These are phyloP conservation scores for Metellina segmentata DNA, from an alignment of 2,888 invertebrate species.

Conservation along the genomic window DNA sequence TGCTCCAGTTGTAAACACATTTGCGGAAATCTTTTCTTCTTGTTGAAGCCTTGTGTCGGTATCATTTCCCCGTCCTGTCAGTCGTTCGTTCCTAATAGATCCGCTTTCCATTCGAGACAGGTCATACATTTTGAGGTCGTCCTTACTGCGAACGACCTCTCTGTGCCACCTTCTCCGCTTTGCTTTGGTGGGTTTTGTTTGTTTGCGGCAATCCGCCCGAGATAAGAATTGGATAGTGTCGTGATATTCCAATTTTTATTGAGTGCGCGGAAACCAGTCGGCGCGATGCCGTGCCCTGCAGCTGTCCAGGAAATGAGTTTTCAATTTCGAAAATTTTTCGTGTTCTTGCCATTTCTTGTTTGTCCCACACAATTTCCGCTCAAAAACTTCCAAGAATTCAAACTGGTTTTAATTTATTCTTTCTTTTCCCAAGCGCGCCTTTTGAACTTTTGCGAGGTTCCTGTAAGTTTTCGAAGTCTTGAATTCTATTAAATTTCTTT, in stretches of 20 bases:
- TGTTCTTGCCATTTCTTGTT: not conserved
- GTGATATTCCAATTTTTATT: slow-evolving; percentile 28
- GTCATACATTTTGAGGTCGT: slow-evolving; percentile 71
- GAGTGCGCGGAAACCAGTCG: slow-evolving; percentile 31
- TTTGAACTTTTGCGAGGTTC: no score
- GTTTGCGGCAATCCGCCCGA: slow-evolving; percentile 52
- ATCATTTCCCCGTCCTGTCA: slow-evolving; percentile 18
- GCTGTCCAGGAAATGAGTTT: slow-evolving; percentile 51
- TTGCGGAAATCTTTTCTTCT: slow-evolving; percentile 28
- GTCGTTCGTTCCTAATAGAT: slow-evolving; percentile 46
- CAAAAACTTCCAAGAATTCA: not conserved
- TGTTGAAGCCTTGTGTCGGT: slow-evolving; percentile 37
- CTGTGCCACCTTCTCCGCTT: not conserved
- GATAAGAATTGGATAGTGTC: slow-evolving; percentile 40
- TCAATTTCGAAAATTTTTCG: slow-evolving; percentile 35
- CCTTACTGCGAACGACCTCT: slow-evolving; percentile 55
- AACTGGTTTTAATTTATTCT: not conserved
- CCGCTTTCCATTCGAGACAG: slow-evolving; percentile 51
- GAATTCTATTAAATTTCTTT: no score
- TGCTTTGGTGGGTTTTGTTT: not conserved
- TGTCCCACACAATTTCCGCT: not conserved
- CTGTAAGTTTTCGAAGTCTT: no score
- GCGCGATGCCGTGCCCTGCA: slow-evolving; percentile 4
- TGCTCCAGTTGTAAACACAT: slow-evolving; percentile 26
- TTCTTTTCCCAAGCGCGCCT: no score